These are phyloP conservation scores for Cliona cf. orientalis DNA, from an alignment of 37 sponge, comb jelly and placozoan species.

Conservation along the genomic window DNA sequence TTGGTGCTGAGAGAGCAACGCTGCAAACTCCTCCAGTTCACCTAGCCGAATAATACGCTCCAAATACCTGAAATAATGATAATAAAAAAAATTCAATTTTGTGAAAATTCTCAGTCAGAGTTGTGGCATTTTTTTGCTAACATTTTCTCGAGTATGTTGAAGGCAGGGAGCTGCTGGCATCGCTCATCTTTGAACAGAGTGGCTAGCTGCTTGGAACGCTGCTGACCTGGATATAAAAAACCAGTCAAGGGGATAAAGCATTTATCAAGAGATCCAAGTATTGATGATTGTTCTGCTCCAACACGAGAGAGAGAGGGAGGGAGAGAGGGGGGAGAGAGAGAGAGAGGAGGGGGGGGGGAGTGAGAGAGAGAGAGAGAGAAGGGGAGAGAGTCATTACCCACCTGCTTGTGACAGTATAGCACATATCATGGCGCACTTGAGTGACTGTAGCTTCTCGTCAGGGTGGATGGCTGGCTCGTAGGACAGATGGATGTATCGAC, in stretches of 20 bases:
- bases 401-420: conserved; percentile 73
- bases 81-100: background rate
- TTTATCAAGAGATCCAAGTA: background rate
- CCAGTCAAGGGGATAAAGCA: background rate
- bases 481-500: conserved; percentile 89
- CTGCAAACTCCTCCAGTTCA: conserved; percentile 88
- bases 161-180: conserved; percentile 83
- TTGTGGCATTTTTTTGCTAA: conserved; percentile 10
- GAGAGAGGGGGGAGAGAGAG: too few relatives aligned
- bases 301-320: background rate
- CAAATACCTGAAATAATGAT: conserved; percentile 59
- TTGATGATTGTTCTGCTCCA: background rate
- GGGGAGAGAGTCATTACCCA: too few relatives aligned
- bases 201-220: conserved; percentile 88
- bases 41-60: conserved; percentile 82
- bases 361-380: background rate
- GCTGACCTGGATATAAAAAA: conserved; percentile 59
- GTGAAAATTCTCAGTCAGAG: background rate
- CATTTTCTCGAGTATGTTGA: conserved; percentile 88
- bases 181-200: conserved; percentile 94
- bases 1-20: conserved; percentile 80
- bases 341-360: background rate
- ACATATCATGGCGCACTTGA: conserved; percentile 75
- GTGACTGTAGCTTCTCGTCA: conserved; percentile 71
- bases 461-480: conserved; percentile 84